Percentiles rank a stretch among this genome's conserved stretches.
Evolutionary conservation across 2,797 vertebrate species (phyloP).

Genomic region (Hippopotamyrus pictus): DNA sequence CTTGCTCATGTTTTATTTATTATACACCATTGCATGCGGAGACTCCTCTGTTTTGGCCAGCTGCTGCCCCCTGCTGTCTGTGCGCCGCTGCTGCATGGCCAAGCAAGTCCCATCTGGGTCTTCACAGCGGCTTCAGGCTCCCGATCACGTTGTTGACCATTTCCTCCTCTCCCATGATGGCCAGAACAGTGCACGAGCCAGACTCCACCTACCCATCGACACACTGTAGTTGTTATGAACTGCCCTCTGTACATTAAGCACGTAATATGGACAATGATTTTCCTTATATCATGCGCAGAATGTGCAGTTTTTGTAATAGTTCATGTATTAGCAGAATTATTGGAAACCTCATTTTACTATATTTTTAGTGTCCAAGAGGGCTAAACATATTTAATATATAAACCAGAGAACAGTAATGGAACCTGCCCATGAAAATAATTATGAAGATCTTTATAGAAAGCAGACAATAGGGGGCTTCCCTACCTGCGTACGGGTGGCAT

Average conservation of each 20-base stretch:
- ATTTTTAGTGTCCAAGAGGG: neutral
- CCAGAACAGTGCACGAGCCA: constrained; percentile 70
- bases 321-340: neutral
- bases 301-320: neutral
- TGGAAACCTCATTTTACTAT: neutral
- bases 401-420: neutral
- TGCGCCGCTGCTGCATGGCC: constrained; percentile 39
- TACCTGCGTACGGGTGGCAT: constrained; percentile 75
- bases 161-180: constrained; percentile 73
- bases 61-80: constrained; percentile 54
- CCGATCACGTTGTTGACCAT: constrained; percentile 77
- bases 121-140: constrained; percentile 71
- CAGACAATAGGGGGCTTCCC: neutral
- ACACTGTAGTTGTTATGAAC: neutral
- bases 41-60: constrained; percentile 43
- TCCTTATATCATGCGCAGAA: neutral
- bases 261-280: neutral
- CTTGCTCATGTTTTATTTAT: constrained; percentile 33
- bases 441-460: neutral
- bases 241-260: neutral
- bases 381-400: neutral
- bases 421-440: neutral
- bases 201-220: constrained; percentile 60
- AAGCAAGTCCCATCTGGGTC: constrained; percentile 24
- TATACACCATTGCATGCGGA: constrained; percentile 41